Percentiles rank a stretch among this genome's conserved stretches.
Evolutionary conservation across 2,797 vertebrate species (phyloP).

Genomic region (Mormyrus hasselquistii): DNA sequence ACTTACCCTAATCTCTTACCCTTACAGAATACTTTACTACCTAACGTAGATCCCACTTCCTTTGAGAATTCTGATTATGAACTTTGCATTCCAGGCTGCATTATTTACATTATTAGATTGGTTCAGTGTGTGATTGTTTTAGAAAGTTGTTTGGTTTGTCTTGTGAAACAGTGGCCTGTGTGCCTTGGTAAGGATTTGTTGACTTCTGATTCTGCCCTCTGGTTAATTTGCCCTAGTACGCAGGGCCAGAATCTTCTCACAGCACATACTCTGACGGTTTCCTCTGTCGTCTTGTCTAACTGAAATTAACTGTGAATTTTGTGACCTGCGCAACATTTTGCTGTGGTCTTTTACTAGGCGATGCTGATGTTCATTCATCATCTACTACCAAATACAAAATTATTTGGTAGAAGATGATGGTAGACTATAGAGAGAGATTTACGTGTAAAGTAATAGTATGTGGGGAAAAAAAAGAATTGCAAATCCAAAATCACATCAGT

Average conservation of each 20-base stretch:
- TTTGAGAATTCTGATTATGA: neutral
- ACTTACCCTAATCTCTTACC: neutral
- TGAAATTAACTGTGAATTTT: neutral
- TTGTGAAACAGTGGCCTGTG: neutral
- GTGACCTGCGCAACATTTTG: neutral
- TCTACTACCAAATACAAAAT: too few species aligned
- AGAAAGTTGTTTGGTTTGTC: neutral
- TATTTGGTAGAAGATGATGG: neutral
- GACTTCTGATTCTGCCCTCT: neutral
- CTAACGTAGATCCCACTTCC: neutral
- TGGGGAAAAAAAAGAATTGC: neutral
- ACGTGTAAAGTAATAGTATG: neutral
- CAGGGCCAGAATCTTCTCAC: neutral
- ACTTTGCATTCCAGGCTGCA: neutral
- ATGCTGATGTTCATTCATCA: neutral
- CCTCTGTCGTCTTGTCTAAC: neutral
- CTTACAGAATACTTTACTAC: neutral
- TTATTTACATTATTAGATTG: neutral
- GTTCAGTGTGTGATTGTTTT: neutral
- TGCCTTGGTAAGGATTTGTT: neutral
- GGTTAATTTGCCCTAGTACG: neutral
- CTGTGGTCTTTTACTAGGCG: neutral
- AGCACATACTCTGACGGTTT: neutral
- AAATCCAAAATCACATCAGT: neutral
- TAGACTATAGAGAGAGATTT: neutral